Evolutionary conservation across 1,140 invertebrate species (phyloP), one percentile per base, ranked within the genome.

Genomic region (Physella acuta): DNA sequence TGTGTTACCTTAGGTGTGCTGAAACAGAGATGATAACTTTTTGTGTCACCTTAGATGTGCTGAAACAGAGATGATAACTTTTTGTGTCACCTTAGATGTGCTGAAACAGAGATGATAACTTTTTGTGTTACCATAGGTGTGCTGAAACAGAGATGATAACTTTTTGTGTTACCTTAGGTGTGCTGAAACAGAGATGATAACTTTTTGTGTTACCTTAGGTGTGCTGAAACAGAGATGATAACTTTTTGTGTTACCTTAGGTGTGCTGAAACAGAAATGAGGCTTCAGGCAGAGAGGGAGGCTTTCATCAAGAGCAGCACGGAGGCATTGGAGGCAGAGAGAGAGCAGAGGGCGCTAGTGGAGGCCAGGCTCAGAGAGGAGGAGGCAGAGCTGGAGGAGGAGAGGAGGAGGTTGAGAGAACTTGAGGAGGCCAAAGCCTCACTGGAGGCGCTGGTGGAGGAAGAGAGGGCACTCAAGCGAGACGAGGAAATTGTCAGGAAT

Each of bases 401-500:
- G 78, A 88, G 89, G 62, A 89, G 89, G 71, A 88, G 89, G 73
- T 85, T 92, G 68, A 88, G 89, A 75, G 90, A 92, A 83, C 79
- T 94, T 52, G 90, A 92, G 79, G 86, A 89, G 73, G 86, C 90
- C 1, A 88, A 90, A 79, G 79, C 84, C 20, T 88, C 90, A 76
- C 79, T 92, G 52, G 91, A 93, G 80, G 86, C 85, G 74, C 76
- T 92, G 1, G 79, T 93, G 3, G 90, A 91, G 74, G 91, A 92
- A 84, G 92, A 93, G 82, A 90, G 90, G 3, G 91, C 92, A 81
- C 92, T 92, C 2, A 92, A 93, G 77, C 83, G 89, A 72, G 92
- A 93, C 77, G 92, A 93, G 84, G 92, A 94, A 87, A 91, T 93
- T 73, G 92, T 92, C 0, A 84, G 91, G 78, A 88, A 88, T 60